Percentiles rank a stretch among this genome's conserved stretches.
Evolutionary conservation across 2,888 invertebrate genomes (phyloP).

Genomic region (Ctenicera cuprea): DNA sequence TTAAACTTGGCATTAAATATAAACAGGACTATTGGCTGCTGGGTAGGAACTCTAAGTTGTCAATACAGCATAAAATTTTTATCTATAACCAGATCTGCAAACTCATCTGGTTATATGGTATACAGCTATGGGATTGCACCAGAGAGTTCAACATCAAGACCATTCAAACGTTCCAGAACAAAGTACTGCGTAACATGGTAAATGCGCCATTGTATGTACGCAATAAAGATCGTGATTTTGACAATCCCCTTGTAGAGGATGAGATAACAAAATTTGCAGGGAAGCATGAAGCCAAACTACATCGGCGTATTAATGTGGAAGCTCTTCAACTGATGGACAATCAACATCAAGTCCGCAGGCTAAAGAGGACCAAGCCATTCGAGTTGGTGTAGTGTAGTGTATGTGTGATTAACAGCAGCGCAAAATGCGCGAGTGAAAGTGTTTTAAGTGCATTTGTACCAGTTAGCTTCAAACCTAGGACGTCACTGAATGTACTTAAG

Average conservation of each 20-base stretch:
- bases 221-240: slow-evolving; percentile 46
- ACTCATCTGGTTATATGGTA: slow-evolving; percentile 49
- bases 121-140: slow-evolving; percentile 39
- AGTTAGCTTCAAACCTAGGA: too few species aligned
- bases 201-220: slow-evolving; percentile 49
- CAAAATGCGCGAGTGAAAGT: not conserved
- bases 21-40: slow-evolving; percentile 50
- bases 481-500: not conserved
- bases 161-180: slow-evolving; percentile 48
- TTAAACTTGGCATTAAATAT: slow-evolving; percentile 52
- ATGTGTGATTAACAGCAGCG: too few species aligned
- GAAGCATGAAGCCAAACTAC: slow-evolving; percentile 33
- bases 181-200: slow-evolving; percentile 48
- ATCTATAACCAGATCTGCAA: slow-evolving; percentile 50
- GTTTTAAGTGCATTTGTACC: not conserved
- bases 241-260: not conserved
- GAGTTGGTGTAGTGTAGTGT: not conserved
- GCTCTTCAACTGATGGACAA: slow-evolving; percentile 40
- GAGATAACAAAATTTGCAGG: slow-evolving; percentile 38
- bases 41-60: slow-evolving; percentile 43
- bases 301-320: slow-evolving; percentile 26
- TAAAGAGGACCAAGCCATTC: too few species aligned
- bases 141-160: slow-evolving; percentile 28
- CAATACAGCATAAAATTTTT: slow-evolving; percentile 43
- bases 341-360: slow-evolving; percentile 20